Evolutionary conservation across 2,888 invertebrate species (phyloP), one percentile per base, ranked within the genome.

Genomic region (Aphidius colemani): DNA sequence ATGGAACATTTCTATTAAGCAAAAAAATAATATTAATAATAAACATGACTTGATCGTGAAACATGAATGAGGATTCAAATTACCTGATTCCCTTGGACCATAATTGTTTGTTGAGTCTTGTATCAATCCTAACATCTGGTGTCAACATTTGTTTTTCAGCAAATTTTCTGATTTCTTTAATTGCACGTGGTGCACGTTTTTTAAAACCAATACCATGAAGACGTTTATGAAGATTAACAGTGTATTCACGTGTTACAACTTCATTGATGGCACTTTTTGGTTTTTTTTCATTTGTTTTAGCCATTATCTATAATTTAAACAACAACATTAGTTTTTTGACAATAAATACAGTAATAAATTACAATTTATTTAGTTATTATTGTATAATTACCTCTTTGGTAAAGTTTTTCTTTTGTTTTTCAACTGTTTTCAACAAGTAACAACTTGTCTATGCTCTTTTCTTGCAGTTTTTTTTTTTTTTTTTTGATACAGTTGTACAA

Each of bases 71-170:
- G 43, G 53, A 55, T 53, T 43, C 30, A 50, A 30, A 30, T 85
- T 84, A 97, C 98, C 96, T 94, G 83, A 99, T 92, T 83, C 99
- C 99, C 86, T 97, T 95, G 59, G 96, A 96, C 99, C 99, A 99
- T 72, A 99, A 88, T 85, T 93, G 96, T 85, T 99, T 99, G 87
- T 99, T 99, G 70, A 99, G 87, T 75, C 96, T 90, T 70, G 97
- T 97, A 84, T 99, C 99, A 76, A 99, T 93, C 82, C 99, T 89
- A 56, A 99, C 98, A 87, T 99, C 99, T 64, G 92, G 92, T 67
- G 99, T 99, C 73, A 97, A 97, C 98, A 99, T 99, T 86, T 97
- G 96, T 85, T 93, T 93, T 81, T 94, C 92, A 41, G 98, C 98
- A 82, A 99, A 99, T 85, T 94, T 96, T 65, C 94, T 87, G 76